phyloP scores from a whole-genome alignment of 1,140 invertebrate genomes.

The Diachasma alloeum region DNA sequence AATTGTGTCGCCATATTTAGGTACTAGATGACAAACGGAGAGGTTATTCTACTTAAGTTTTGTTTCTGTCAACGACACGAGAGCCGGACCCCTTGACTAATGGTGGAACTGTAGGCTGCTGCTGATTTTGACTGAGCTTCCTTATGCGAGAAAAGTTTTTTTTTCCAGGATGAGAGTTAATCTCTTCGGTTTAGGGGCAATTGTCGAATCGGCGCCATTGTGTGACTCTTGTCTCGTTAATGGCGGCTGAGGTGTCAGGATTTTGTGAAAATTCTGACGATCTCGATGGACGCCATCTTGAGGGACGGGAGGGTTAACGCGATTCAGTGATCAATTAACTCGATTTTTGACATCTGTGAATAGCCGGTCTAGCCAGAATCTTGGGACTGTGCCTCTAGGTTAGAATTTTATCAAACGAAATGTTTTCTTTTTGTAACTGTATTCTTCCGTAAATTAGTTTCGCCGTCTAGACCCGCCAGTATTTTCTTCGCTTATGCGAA shows the following conservation, averaged over 20 bases:
- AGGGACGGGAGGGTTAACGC: not conserved
- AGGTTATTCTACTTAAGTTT: not conserved
- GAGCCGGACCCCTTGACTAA: not conserved
- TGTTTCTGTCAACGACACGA: not conserved
- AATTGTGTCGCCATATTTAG: not conserved
- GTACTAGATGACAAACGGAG: not conserved
- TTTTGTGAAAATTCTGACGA: no score
- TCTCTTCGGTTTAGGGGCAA: not conserved
- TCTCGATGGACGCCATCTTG: not conserved
- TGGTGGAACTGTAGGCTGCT: not conserved
- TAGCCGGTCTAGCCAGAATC: not conserved
- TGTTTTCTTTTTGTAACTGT: not conserved
- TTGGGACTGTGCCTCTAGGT: not conserved
- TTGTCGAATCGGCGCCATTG: not conserved
- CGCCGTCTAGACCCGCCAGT: constrained; percentile 1
- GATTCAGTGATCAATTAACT: not conserved
- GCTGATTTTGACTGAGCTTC: constrained; percentile 5
- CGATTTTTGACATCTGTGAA: not conserved
- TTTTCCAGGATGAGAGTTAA: not conserved
- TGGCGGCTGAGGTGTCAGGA: not conserved
- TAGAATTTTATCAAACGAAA: not conserved
- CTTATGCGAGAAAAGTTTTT: not conserved
- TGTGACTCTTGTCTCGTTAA: not conserved
- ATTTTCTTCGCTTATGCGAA: not conserved
- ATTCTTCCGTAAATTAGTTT: constrained; percentile 3